Evolutionary conservation across 1,140 invertebrate genomes (phyloP).

Genomic region (Tenebrio molitor): DNA sequence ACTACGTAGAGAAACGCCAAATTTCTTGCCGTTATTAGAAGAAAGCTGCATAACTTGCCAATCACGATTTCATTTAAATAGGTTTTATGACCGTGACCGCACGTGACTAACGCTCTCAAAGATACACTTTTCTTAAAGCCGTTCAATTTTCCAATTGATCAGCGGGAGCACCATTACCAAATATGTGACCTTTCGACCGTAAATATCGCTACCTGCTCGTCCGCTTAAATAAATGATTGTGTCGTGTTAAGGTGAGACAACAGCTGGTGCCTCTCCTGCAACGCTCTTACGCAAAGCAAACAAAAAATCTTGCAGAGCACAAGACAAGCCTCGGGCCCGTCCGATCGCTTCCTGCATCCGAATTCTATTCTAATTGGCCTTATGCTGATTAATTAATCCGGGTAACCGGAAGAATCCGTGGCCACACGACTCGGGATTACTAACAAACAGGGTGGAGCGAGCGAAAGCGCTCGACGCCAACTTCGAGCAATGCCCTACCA

Average conservation of each 20-base stretch:
- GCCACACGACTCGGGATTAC: conserved; percentile 16
- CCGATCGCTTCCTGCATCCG: too few species aligned
- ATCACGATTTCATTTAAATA: conserved; percentile 39
- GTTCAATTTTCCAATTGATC: too few species aligned
- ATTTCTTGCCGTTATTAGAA: conserved; percentile 20
- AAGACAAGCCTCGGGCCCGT: too few species aligned
- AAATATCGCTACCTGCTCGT: too few species aligned
- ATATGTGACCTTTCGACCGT: too few species aligned
- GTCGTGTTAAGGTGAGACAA: too few species aligned
- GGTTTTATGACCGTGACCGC: conserved; percentile 30
- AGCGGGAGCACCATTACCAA: too few species aligned
- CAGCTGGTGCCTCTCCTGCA: too few species aligned
- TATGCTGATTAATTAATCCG: conserved; percentile 19
- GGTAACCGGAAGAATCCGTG: background rate
- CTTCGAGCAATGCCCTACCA: conserved; percentile 39
- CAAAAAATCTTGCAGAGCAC: too few species aligned
- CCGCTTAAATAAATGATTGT: too few species aligned
- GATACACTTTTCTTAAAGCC: conserved; percentile 1
- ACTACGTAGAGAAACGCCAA: conserved; percentile 19
- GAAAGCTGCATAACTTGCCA: conserved; percentile 38
- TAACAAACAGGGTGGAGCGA: conserved; percentile 21
- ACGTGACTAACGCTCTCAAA: conserved; percentile 14
- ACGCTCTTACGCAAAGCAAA: too few species aligned
- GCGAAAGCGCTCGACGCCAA: conserved; percentile 29
- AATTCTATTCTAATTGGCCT: background rate